Evolutionary conservation across 2,888 invertebrate species (phyloP).

Genomic region (Apantesis nais): DNA sequence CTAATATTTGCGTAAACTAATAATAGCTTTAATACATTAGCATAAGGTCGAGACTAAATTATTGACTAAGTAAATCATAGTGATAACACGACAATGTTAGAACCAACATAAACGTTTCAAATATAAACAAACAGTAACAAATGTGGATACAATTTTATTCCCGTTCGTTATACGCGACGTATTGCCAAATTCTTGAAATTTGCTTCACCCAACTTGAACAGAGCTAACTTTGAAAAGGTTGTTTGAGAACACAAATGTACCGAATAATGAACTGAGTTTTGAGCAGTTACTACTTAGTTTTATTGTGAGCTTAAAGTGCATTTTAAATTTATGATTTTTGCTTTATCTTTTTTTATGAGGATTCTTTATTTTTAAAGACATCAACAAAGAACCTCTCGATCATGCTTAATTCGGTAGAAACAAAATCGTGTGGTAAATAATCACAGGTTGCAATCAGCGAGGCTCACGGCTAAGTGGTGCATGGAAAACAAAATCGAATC

Average conservation of each 20-base stretch:
- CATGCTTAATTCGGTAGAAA: no score
- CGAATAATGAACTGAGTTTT: slow-evolving; percentile 27
- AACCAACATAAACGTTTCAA: background rate
- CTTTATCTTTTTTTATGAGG: background rate
- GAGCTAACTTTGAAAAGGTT: slow-evolving; percentile 32
- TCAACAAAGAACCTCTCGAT: no score
- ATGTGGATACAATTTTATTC: slow-evolving; percentile 20
- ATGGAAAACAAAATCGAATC: no score
- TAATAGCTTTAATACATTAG: background rate
- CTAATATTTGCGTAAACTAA: background rate
- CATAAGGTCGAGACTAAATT: background rate
- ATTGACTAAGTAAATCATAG: background rate
- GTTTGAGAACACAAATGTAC: slow-evolving; percentile 36
- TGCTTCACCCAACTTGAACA: slow-evolving; percentile 18
- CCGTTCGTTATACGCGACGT: slow-evolving; percentile 32
- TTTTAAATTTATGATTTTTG: background rate
- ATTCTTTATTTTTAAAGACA: no score
- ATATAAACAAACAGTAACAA: slow-evolving; percentile 19
- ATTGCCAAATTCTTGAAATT: slow-evolving; percentile 37
- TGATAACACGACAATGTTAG: background rate
- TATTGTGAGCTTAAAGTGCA: background rate
- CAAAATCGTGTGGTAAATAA: no score
- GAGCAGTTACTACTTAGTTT: background rate
- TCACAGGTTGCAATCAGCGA: no score
- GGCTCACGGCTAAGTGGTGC: no score